A percentile compares a stretch with the other conserved stretches of the same genome.
Conservation (phyloP, 1,140 invertebrate genomes). For the Heliconius hewitsoni region DNA sequence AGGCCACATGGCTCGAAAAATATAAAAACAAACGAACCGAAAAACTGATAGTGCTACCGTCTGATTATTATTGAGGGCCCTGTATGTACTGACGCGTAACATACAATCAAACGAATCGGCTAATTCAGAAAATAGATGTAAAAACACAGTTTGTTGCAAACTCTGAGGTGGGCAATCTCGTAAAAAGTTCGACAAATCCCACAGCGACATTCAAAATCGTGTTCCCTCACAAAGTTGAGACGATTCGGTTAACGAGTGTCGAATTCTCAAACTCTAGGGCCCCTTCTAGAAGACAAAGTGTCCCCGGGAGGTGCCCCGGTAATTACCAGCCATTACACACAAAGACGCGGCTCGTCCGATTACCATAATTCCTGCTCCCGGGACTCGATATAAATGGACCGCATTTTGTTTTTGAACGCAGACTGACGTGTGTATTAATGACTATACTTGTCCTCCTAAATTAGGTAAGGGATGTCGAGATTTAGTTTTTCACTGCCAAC, state of each 20-base stretch:
- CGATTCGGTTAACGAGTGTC: slow-evolving; percentile 79
- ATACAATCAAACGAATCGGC: slow-evolving; percentile 40
- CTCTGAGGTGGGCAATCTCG: slow-evolving; percentile 47
- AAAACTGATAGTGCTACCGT: slow-evolving; percentile 60
- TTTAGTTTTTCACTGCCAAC: slow-evolving; percentile 74
- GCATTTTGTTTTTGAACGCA: slow-evolving; percentile 77
- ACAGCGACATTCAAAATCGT: slow-evolving; percentile 68
- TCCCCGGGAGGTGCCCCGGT: slow-evolving; percentile 70
- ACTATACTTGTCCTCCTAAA: slow-evolving; percentile 78
- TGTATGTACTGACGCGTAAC: slow-evolving; percentile 44
- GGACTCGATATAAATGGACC: slow-evolving; percentile 74
- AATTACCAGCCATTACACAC: slow-evolving; percentile 80
- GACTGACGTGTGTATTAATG: slow-evolving; percentile 80
- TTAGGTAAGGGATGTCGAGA: slow-evolving; percentile 66
- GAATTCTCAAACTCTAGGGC: slow-evolving; percentile 66
- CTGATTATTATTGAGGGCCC: slow-evolving; percentile 63
- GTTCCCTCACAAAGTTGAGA: slow-evolving; percentile 78
- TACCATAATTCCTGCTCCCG: slow-evolving; percentile 77
- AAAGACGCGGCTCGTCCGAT: slow-evolving; percentile 78
- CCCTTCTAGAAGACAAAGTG: slow-evolving; percentile 63
- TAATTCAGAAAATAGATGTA: slow-evolving; percentile 27
- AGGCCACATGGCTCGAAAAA: slow-evolving; percentile 63
- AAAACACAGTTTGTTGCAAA: slow-evolving; percentile 35
- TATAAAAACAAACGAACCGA: slow-evolving; percentile 72
- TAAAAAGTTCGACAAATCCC: slow-evolving; percentile 56